phyloP scores from a whole-genome alignment of 2,113 vertebrate genomes.

The Strix uralensis region DNA sequence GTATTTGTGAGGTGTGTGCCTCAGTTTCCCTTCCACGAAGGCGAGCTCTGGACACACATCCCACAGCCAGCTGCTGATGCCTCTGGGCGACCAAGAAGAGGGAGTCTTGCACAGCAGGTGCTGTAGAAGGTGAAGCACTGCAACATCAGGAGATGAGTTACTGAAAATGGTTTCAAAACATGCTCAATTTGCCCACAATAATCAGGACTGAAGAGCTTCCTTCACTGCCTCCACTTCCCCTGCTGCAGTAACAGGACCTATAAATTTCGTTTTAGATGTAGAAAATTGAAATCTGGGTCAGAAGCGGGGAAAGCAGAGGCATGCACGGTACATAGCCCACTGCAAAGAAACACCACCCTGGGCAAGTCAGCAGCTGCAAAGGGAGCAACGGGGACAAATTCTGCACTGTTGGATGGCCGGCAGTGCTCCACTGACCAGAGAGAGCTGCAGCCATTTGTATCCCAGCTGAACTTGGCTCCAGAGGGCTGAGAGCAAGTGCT shows the following conservation, averaged over 20 bases:
- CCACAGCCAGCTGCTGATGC: background rate
- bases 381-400: background rate
- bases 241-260: background rate
- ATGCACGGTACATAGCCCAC: background rate
- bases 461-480: background rate
- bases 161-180: background rate
- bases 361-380: background rate
- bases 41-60: background rate
- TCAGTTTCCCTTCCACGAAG: background rate
- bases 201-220: background rate
- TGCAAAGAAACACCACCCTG: background rate
- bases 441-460: background rate
- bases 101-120: background rate
- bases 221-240: background rate
- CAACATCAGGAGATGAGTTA: background rate
- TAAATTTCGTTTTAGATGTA: background rate
- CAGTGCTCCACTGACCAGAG: background rate
- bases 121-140: background rate
- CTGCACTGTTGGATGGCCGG: background rate
- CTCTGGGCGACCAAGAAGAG: background rate
- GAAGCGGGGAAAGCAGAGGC: background rate
- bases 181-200: background rate
- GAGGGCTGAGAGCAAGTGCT: background rate
- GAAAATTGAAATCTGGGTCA: background rate
- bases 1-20: background rate